Percentiles rank a stretch among this genome's conserved stretches.
Evolutionary conservation across 2,113 vertebrate species (phyloP).

Genomic region (Takifugu bimaculatus): DNA sequence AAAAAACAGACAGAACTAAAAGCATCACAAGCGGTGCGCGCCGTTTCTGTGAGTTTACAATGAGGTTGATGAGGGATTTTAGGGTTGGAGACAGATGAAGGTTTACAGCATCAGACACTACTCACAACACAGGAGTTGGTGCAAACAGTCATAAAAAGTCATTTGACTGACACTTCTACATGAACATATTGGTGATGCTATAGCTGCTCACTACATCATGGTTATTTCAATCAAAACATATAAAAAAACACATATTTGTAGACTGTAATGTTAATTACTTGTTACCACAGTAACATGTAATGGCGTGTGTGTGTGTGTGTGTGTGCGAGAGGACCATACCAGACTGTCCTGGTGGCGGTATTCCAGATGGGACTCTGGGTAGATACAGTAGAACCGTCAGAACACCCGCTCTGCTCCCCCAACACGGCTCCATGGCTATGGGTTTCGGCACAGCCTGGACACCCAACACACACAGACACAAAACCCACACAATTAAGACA

Average conservation of each 20-base stretch:
- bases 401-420: slow-evolving; percentile 63
- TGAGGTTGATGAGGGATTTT: slow-evolving; percentile 18
- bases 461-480: slow-evolving; percentile 3
- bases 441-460: slow-evolving; percentile 49
- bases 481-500: not conserved
- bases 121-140: not conserved
- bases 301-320: slow-evolving; percentile 3
- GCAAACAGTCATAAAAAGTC: slow-evolving; percentile 10
- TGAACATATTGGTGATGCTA: not conserved
- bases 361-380: slow-evolving; percentile 59
- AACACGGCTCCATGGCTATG: slow-evolving; percentile 64
- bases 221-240: no score
- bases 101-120: slow-evolving; percentile 13
- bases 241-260: no score
- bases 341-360: slow-evolving; percentile 66
- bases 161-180: not conserved
- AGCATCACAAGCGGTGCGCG: not conserved
- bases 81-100: slow-evolving; percentile 29
- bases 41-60: slow-evolving; percentile 4
- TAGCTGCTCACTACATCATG: not conserved
- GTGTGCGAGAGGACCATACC: slow-evolving; percentile 43
- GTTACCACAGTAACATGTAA: no score
- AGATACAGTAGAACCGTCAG: slow-evolving; percentile 66
- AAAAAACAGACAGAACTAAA: slow-evolving; percentile 22
- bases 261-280: no score